These are phyloP conservation scores for Morpho achilles DNA, from an alignment of 2,888 invertebrate genomes.

Conservation along the genomic window DNA sequence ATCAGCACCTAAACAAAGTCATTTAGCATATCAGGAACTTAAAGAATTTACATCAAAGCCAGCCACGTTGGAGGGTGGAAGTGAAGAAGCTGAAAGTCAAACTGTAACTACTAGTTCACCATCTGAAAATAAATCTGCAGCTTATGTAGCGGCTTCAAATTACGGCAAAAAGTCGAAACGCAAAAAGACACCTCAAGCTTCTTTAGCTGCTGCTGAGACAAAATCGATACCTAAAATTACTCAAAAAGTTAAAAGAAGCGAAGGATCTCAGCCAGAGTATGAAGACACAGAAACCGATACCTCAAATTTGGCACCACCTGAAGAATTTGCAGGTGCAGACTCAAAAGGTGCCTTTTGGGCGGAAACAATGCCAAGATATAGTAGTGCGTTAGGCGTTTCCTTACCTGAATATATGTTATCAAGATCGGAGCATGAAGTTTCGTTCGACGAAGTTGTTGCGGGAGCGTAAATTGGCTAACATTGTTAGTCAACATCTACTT, in stretches of 20 bases:
- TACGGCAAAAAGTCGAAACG: slow-evolving; percentile 65
- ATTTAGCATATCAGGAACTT: slow-evolving; percentile 83
- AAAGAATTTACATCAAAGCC: slow-evolving; percentile 80
- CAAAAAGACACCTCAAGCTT: slow-evolving; percentile 54
- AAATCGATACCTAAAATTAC: slow-evolving; percentile 37
- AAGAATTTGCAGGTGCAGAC: slow-evolving; percentile 74
- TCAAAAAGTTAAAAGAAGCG: slow-evolving; percentile 55
- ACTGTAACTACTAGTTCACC: slow-evolving; percentile 59
- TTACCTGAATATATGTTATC: slow-evolving; percentile 84
- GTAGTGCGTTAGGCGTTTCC: slow-evolving; percentile 80
- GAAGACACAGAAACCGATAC: slow-evolving; percentile 54
- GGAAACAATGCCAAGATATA: slow-evolving; percentile 83
- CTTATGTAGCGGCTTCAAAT: slow-evolving; percentile 57
- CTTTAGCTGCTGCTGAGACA: slow-evolving; percentile 41
- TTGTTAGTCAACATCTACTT: slow-evolving; percentile 55
- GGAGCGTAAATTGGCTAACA: slow-evolving; percentile 57
- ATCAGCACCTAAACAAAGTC: slow-evolving; percentile 81
- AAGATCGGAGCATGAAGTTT: slow-evolving; percentile 82
- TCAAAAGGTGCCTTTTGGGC: slow-evolving; percentile 82
- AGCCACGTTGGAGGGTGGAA: slow-evolving; percentile 50
- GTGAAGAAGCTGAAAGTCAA: slow-evolving; percentile 62
- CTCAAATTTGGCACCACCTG: slow-evolving; percentile 63
- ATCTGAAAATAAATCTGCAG: slow-evolving; percentile 54
- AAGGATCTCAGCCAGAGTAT: slow-evolving; percentile 50
- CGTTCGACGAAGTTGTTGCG: slow-evolving; percentile 80